Evolutionary conservation across 2,797 vertebrate species (phyloP), one percentile per base, ranked within the genome.

Genomic region (Phoeniculus purpureus): DNA sequence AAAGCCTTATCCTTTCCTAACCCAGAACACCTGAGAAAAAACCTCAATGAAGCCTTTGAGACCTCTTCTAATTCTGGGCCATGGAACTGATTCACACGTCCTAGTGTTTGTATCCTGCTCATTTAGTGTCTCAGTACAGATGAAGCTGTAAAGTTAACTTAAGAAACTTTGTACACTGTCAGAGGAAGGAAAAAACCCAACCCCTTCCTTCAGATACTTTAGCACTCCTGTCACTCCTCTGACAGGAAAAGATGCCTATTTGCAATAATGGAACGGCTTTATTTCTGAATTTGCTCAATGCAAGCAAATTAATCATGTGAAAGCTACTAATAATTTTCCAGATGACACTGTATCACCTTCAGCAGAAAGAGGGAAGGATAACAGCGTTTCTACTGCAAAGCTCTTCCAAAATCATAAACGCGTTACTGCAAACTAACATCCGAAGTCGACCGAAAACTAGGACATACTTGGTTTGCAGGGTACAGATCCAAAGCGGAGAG

Each of bases 401-500:
- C 85, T 50, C 71, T 87, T 64, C 81, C 59, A 23, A 93, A 83
- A 91, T 90, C 85, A 79, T 94, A 89, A 95, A 94, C 54, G 89
- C 85, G 83, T 87, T 92, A 87, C 54, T 77, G 77, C 50, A 60
- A 79, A 74, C 56, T 74, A 27, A 68, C 94, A 80, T 17, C 92
- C 68, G 32, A 95, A 88, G 68, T 55, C 85, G 60, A 34, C 65
- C 37, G 34, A 89, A 96, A 97, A 96, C 81, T 95, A 96, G 97
- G 96, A 87, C 95, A 95, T 65, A 29, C 93, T 73, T 70, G 86
- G 87, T 94, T 96, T 78, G 87, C 15, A 17, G 72, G 84, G 94
- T 90, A 85, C 86, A 90, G 90, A 90, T 91, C 93, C 81, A 94
- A 96, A 96, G 93, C 95, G 50, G 83, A 81, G 78, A 95, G 93